phyloP scores from a whole-genome alignment of 2,888 invertebrate genomes.

The Trichogramma dendrolimi region DNA sequence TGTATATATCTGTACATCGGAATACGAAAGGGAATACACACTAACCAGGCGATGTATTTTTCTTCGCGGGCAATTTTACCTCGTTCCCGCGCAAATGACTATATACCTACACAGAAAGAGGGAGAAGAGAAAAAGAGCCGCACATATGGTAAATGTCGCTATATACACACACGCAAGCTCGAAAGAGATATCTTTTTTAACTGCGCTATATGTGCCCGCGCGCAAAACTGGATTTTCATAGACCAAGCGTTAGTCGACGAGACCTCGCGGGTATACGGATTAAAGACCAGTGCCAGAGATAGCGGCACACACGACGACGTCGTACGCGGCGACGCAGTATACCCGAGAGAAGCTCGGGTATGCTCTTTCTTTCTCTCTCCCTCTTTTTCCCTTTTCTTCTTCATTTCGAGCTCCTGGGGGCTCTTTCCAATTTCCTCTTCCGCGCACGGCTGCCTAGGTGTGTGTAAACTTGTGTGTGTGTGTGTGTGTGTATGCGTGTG shows the following conservation, averaged over 20 bases:
- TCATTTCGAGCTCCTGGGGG: conserved; percentile 27
- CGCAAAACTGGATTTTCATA: conserved; percentile 36
- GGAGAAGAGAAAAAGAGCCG: too few species aligned
- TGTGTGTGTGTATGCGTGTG: too few species aligned
- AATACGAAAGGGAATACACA: too few species aligned
- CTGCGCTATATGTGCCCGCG: not conserved
- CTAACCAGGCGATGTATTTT: too few species aligned
- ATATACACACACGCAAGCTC: too few species aligned
- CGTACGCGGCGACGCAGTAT: conserved; percentile 22
- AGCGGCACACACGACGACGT: conserved; percentile 2
- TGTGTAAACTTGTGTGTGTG: too few species aligned
- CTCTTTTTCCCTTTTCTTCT: conserved; percentile 6
- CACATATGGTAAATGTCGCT: too few species aligned
- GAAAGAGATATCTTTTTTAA: conserved; percentile 3
- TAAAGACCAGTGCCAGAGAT: conserved; percentile 27
- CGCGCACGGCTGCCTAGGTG: conserved; percentile 1
- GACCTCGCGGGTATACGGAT: conserved; percentile 23
- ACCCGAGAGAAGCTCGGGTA: conserved; percentile 26
- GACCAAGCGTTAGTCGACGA: conserved; percentile 19
- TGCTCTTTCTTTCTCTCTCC: conserved; percentile 5
- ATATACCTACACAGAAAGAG: too few species aligned
- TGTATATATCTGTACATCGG: too few species aligned
- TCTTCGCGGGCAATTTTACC: too few species aligned
- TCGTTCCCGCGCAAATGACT: not conserved
- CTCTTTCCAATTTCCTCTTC: conserved; percentile 40